Evolutionary conservation across 2,888 invertebrate genomes (phyloP), one percentile per base, ranked within the genome.

Genomic region (Oscheius sp.): DNA sequence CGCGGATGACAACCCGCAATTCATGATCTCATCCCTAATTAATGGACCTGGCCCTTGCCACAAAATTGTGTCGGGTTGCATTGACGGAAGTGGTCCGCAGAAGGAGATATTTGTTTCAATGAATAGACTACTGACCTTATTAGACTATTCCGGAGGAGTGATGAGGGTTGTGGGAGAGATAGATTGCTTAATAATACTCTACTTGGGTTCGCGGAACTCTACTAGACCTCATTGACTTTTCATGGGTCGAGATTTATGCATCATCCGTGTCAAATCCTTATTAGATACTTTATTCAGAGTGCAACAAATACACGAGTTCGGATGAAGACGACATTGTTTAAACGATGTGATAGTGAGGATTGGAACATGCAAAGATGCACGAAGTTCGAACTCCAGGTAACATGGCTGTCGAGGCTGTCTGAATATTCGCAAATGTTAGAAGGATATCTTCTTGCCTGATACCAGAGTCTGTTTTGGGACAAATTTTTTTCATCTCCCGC

Each of bases 351-450:
- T 29, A 58, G 7, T 70, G 70, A n/a, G 55, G 58, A 48, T 70
- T 59, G 7, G n/a, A 42, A 5, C 32, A 29, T 3, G 70, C 70
- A 58, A 47, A 70, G 42, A 70, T 47, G 21, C 50, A 47, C 7
- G n/a, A 11, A 32, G 48, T 21, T 32, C 58, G 48, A 33, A 58
- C 50, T 29, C 58, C 70, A 5, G 70, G 50, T 1, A 70, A 58
- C 21, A 70, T 37, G 7, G 13, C 48, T 2, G 2, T 70, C 29
- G 70, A 70, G 48, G 70, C n/a, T 2, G 70, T 70, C 70, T 70
- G 48, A 58, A 70, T 3, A 21, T n/a, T 65, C 13, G 13, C 7
- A 11, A n/a, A 42, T 47, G 47, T 2, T 10, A 11, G 2, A 10
- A 35, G 29, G 13, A 11, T 9, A n/a, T 10, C 21, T 9, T 32